Evolutionary conservation across 2,797 vertebrate species (phyloP).

Genomic region (Artibeus jamaicensis): DNA sequence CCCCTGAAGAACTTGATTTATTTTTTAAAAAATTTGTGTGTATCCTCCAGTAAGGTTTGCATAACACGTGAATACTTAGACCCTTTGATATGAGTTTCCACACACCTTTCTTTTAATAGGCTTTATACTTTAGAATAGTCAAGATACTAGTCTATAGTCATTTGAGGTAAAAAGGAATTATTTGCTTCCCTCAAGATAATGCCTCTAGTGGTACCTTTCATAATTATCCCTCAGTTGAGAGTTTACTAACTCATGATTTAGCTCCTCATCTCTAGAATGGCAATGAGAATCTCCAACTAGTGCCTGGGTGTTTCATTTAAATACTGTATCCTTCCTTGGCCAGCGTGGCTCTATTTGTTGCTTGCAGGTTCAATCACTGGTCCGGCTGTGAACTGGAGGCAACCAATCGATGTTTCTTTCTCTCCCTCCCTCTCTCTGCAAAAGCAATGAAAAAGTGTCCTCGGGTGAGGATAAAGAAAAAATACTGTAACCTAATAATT

Average conservation of each 20-base stretch:
- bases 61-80: background rate
- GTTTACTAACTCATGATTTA: background rate
- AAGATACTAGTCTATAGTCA: background rate
- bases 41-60: background rate
- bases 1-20: background rate
- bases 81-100: background rate
- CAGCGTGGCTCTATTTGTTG: background rate
- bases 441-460: background rate
- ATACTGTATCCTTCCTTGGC: background rate
- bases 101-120: background rate
- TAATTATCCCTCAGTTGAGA: background rate
- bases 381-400: background rate
- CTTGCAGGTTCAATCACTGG: background rate
- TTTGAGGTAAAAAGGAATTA: background rate
- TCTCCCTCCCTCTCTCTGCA: background rate
- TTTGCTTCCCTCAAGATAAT: background rate
- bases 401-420: background rate
- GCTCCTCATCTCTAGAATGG: background rate
- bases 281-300: background rate
- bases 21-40: background rate
- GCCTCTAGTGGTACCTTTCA: background rate
- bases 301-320: background rate
- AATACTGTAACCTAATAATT: background rate
- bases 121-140: background rate
- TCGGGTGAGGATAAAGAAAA: background rate